Conservation (phyloP, 2,797 vertebrate genomes). For the Zalophus californianus region DNA sequence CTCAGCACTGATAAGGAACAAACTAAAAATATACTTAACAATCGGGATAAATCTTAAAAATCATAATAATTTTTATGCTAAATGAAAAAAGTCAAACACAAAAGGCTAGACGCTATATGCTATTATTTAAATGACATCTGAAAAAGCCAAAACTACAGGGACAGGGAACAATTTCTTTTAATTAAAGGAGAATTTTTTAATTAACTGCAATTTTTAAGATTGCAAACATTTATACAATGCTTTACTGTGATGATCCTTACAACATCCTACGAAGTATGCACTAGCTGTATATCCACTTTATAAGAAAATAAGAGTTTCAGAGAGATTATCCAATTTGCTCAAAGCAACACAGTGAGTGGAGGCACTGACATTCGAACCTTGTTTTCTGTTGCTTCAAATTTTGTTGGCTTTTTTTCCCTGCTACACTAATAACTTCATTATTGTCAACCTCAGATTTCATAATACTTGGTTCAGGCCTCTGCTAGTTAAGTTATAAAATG, state of each 20-base stretch:
- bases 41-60: neutral
- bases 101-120: neutral
- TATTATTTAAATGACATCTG: neutral
- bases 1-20: neutral
- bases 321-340: neutral
- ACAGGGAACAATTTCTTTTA: neutral
- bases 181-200: neutral
- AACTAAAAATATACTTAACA: neutral
- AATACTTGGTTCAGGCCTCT: neutral
- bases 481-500: neutral
- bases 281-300: neutral
- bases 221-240: neutral
- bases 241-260: neutral
- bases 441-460: neutral
- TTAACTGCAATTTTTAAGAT: neutral
- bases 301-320: neutral
- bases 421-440: neutral
- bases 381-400: slow-evolving; percentile 20
- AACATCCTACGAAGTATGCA: neutral
- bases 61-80: neutral
- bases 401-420: neutral
- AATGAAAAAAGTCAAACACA: neutral
- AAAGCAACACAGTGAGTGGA: neutral
- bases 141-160: neutral
- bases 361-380: neutral